Base-by-base conservation (phyloP, 2,888 invertebrate genomes). In the Sycophila texana region DNA sequence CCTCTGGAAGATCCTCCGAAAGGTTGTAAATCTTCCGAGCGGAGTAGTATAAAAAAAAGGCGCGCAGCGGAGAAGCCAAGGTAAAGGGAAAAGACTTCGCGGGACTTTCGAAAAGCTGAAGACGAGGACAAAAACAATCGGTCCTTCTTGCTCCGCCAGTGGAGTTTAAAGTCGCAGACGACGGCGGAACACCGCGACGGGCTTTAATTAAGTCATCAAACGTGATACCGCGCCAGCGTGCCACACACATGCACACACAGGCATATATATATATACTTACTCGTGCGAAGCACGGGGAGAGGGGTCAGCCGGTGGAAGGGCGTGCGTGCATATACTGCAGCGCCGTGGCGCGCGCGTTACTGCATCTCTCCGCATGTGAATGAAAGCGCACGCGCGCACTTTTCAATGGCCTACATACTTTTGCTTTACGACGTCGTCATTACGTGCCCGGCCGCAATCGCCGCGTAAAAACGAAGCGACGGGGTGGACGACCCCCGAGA, bases 171-270 rank as follows among this genome's bases (percentile, higher is more conserved):
- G 26, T 26, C 26, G 26, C 26, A 26, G 26, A 2, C 26, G 26
- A 26, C 26, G 26, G 26, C 26, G 26, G 26, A 26, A 26, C 26
- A 39, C 39, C 39, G 39, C 39, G 39, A 39, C 39, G 39, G 39
- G 39, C 10, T 16, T 75, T 72, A 67, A 79, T 75, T 75, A 79
- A 79, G 79, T 60, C 67, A 72, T 79, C 75, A 51, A 74, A 60
- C 53, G 57, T 22, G 16, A 39, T 49, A 18, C 20, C n/a, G 10
- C 51, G 39, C 39, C 5, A 30, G 26, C 18, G 18, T 49, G n/a
- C n/a, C n/a, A n/a, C n/a, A n/a, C n/a, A n/a, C n/a, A n/a, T n/a
- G n/a, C n/a, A n/a, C n/a, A n/a, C n/a, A n/a, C n/a, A n/a, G n/a
- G n/a, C n/a, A n/a, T n/a, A n/a, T n/a, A n/a, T n/a, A n/a, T n/a